These are phyloP conservation scores for Aphelenchoides bicaudatus DNA, from an alignment of 2,888 invertebrate genomes.

Conservation along the genomic window DNA sequence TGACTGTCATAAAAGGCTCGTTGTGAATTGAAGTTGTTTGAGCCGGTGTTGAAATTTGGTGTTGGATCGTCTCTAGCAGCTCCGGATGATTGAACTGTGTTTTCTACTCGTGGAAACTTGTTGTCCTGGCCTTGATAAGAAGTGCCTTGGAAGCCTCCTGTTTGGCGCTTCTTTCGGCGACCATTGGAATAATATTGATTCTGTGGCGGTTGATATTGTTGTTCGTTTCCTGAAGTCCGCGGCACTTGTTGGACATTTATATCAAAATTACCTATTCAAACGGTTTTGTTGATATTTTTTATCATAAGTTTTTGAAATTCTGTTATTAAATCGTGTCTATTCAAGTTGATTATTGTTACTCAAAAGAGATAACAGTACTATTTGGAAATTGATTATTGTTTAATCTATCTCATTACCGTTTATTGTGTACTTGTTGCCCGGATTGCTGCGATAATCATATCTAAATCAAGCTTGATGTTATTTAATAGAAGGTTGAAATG, in stretches of 20 bases:
- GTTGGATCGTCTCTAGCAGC: constrained; percentile 1
- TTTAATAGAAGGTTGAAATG: too few species aligned
- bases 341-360: background rate
- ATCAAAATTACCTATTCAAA: background rate
- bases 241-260: background rate
- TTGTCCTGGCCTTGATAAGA: constrained; percentile 15
- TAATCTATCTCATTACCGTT: constrained; percentile 22
- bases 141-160: background rate
- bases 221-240: constrained; percentile 9
- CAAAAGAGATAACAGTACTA: background rate
- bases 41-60: background rate
- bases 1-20: too few species aligned
- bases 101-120: constrained; percentile 18
- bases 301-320: background rate
- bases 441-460: constrained; percentile 31
- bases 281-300: background rate
- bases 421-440: constrained; percentile 21
- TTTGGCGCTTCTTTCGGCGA: background rate
- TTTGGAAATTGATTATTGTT: background rate
- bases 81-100: constrained; percentile 15
- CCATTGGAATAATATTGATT: background rate
- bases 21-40: constrained; percentile 5
- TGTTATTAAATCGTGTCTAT: background rate
- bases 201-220: constrained; percentile 15
- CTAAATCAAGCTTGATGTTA: too few species aligned